Evolutionary conservation across 2,888 invertebrate genomes (phyloP).

Genomic region (Drosophila meridionalis): DNA sequence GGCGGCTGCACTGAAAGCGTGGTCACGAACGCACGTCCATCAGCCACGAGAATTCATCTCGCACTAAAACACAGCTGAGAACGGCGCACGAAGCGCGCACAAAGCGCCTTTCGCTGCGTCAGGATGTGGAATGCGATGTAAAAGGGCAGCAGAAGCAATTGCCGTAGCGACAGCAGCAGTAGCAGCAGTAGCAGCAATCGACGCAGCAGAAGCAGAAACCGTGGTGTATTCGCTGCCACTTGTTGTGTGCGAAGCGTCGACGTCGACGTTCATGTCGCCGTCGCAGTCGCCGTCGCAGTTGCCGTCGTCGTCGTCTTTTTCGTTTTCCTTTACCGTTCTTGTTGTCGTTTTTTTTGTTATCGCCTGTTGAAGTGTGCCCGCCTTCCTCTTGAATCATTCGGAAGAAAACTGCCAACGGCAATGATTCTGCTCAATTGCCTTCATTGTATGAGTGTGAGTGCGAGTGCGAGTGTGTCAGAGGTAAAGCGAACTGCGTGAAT

Average conservation of each 20-base stretch:
- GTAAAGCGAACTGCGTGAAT: background rate
- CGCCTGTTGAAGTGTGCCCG: constrained; percentile 62
- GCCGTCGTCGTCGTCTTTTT: background rate
- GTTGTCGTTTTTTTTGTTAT: constrained; percentile 27
- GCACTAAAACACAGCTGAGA: constrained; percentile 82
- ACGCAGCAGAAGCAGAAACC: constrained; percentile 19
- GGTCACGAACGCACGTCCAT: constrained; percentile 83
- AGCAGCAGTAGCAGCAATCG: constrained; percentile 17
- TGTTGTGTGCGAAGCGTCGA: constrained; percentile 55
- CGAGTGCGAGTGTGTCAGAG: constrained; percentile 7
- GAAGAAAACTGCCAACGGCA: constrained; percentile 73
- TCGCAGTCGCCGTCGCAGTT: background rate
- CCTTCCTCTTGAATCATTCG: constrained; percentile 36
- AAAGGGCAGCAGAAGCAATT: constrained; percentile 39
- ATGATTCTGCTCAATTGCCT: constrained; percentile 80
- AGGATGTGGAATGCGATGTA: constrained; percentile 63
- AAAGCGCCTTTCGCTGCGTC: constrained; percentile 57
- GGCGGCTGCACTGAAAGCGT: constrained; percentile 55
- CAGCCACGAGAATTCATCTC: constrained; percentile 86
- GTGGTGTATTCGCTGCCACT: constrained; percentile 62
- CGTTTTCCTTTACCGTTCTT: constrained; percentile 7
- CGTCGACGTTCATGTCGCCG: constrained; percentile 10
- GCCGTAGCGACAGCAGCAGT: constrained; percentile 12
- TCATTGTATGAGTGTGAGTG: constrained; percentile 60
- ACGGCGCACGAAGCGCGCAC: constrained; percentile 74